Conservation (phyloP, 1,140 invertebrate species). For the Heliothis subflexa region DNA sequence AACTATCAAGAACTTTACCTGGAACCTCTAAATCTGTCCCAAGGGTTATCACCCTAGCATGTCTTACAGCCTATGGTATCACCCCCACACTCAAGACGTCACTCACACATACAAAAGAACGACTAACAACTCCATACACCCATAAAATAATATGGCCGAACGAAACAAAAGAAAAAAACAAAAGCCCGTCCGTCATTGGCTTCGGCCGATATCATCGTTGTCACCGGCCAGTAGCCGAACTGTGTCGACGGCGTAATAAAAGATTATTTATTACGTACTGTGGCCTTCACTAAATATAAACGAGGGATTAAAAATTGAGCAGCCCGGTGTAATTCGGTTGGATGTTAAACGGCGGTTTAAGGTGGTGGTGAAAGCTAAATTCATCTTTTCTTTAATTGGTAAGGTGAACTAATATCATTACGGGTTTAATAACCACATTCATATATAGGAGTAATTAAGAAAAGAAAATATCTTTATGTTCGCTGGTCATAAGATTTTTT, state of each 20-base stretch:
- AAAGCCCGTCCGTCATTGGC: constrained; percentile 8
- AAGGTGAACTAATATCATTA: no score
- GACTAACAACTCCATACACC: not conserved
- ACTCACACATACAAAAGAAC: not conserved
- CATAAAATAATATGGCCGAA: constrained; percentile 15
- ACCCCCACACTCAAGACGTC: not conserved
- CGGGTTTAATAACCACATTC: no score
- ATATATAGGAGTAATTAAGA: no score
- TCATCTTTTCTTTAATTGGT: no score
- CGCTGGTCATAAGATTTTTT: no score
- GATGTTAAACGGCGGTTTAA: not conserved
- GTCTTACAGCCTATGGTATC: no score
- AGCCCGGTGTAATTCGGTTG: not conserved
- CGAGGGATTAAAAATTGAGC: constrained; percentile 21
- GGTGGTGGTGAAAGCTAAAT: not conserved
- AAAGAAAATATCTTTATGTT: no score
- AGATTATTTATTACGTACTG: constrained; percentile 8
- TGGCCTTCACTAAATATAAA: constrained; percentile 26
- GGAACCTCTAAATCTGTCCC: no score
- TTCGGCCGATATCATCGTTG: constrained; percentile 31
- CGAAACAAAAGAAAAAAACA: constrained; percentile 27
- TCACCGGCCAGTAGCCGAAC: constrained; percentile 1
- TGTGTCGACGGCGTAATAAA: constrained; percentile 18
- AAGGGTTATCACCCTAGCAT: no score
- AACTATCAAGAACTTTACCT: no score